These are phyloP conservation scores for Aphaenogaster floridana DNA, from an alignment of 1,140 invertebrate species.

Conservation along the genomic window DNA sequence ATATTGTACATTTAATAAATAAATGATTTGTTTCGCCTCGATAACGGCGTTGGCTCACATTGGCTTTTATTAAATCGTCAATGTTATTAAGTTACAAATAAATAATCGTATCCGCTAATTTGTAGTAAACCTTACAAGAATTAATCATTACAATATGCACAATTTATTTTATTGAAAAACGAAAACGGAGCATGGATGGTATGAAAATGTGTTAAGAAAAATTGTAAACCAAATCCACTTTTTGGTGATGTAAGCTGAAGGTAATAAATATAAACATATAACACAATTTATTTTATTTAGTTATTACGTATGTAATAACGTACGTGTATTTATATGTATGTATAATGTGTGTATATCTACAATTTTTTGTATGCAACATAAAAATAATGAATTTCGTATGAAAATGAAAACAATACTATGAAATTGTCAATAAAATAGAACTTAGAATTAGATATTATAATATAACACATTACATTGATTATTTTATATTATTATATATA, in stretches of 20 bases:
- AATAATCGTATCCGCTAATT: neutral
- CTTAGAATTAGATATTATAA: slow-evolving; percentile 3
- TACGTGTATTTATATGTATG: neutral
- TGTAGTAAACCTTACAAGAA: neutral
- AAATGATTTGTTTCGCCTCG: too few relatives aligned
- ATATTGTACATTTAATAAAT: too few relatives aligned
- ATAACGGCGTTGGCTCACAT: too few relatives aligned
- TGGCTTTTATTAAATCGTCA: too few relatives aligned
- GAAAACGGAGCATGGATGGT: too few relatives aligned
- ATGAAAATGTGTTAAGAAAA: too few relatives aligned
- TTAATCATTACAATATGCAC: neutral
- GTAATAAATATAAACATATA: too few relatives aligned
- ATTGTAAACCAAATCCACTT: too few relatives aligned
- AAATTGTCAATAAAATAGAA: neutral
- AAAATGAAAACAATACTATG: neutral
- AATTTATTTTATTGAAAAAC: neutral
- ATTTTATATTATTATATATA: neutral
- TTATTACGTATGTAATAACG: neutral
- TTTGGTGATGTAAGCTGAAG: too few relatives aligned
- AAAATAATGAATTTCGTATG: neutral
- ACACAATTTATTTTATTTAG: neutral
- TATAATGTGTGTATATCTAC: neutral
- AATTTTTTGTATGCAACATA: neutral
- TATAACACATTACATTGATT: neutral
- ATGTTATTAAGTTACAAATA: neutral